Percentiles rank a stretch among this genome's conserved stretches.
Conservation (phyloP, 1,140 invertebrate species). For the Periplaneta americana region DNA sequence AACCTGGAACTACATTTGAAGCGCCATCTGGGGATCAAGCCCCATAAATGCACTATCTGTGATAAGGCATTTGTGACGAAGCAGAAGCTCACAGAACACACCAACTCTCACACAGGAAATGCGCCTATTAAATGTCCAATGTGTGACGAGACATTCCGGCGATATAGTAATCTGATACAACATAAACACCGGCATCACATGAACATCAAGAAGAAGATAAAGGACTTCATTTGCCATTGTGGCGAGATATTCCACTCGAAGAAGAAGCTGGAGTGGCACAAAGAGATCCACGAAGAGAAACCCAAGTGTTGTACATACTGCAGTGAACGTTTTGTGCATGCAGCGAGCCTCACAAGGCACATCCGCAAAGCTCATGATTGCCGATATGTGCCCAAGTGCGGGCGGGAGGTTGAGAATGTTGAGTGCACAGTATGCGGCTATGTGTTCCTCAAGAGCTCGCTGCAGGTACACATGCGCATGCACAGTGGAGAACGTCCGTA, state of each 20-base stretch:
- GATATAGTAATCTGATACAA: constrained; percentile 79
- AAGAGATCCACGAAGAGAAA: constrained; percentile 74
- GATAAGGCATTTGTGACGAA: constrained; percentile 75
- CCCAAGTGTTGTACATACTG: constrained; percentile 79
- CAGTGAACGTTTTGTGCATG: constrained; percentile 77
- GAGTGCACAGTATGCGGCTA: constrained; percentile 75
- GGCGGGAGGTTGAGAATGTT: constrained; percentile 57
- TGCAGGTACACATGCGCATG: constrained; percentile 73
- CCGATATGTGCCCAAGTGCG: constrained; percentile 58
- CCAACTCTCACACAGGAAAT: constrained; percentile 73
- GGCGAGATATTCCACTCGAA: constrained; percentile 75
- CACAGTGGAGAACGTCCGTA: constrained; percentile 69
- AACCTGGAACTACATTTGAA: constrained; percentile 71
- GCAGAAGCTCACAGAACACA: constrained; percentile 72
- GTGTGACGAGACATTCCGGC: constrained; percentile 76
- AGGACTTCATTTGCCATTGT: constrained; percentile 75
- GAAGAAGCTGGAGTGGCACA: constrained; percentile 77
- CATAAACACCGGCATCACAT: constrained; percentile 68
- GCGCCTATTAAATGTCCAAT: constrained; percentile 74
- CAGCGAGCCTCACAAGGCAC: constrained; percentile 73
- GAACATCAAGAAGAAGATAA: constrained; percentile 56
- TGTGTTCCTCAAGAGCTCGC: constrained; percentile 68
- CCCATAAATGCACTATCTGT: constrained; percentile 70
- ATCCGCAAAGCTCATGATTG: constrained; percentile 74
- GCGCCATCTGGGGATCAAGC: constrained; percentile 69